These are phyloP conservation scores for Solenopsis fugax DNA, from an alignment of 1,140 invertebrate species.

Conservation along the genomic window DNA sequence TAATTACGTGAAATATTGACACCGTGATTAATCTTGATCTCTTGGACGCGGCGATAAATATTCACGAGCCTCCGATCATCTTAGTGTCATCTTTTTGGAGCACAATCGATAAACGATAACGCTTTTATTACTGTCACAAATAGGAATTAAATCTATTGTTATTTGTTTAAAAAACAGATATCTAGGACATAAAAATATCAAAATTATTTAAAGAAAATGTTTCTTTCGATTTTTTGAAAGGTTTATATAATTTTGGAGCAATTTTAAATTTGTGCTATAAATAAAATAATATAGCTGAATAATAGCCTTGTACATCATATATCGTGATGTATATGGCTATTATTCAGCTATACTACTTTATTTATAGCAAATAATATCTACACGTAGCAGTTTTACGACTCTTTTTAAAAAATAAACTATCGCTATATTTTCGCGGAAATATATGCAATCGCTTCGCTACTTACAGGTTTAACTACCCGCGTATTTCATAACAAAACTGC, in stretches of 20 bases:
- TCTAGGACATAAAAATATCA: background rate
- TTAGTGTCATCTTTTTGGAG: background rate
- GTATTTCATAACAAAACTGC: slow-evolving; percentile 36
- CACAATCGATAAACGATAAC: background rate
- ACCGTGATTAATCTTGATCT: background rate
- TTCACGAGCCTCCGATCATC: background rate
- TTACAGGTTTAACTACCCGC: slow-evolving; percentile 24
- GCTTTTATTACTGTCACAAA: background rate
- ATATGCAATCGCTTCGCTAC: background rate
- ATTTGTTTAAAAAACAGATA: background rate
- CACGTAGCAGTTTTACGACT: background rate
- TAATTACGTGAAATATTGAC: slow-evolving; percentile 33
- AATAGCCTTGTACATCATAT: background rate
- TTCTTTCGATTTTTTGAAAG: background rate
- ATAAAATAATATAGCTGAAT: too few species aligned
- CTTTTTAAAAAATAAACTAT: background rate
- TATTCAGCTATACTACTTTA: background rate
- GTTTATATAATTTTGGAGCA: background rate
- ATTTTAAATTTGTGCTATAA: background rate
- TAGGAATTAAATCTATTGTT: background rate
- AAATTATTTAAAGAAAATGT: background rate
- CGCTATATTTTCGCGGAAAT: background rate
- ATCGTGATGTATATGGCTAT: background rate
- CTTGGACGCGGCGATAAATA: background rate
- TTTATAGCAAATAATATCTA: background rate